Evolutionary conservation across 2,888 invertebrate genomes (phyloP), one percentile per base, ranked within the genome.

Genomic region (Pachliopta kotzebuea): DNA sequence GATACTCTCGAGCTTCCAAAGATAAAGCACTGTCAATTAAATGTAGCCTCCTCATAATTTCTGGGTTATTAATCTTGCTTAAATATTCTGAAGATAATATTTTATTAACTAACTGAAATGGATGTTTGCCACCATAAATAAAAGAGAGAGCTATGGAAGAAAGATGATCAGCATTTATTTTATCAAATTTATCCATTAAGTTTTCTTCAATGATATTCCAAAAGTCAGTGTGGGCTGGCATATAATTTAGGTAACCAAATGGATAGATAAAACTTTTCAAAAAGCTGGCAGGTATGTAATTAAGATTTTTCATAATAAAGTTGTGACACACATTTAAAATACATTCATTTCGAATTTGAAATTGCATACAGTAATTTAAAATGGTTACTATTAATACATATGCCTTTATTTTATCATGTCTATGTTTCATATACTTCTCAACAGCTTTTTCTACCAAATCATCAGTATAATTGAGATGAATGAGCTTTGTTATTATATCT

Each of bases 11-110:
- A 74, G 93, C 93, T 75, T 95, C 95, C 55, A 95, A 76, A 17
- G 93, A 92, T 83, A 95, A 88, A 7, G 94, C 92, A 37, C 93
- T 92, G 71, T 95, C 95, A 64, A 95, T 88, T 49, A 95, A 78
- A 76, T 93, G 91, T 52, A 95, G 81, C 74, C 93, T 93, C 64
- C 92, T 89, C 62, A 92, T 72, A 9, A 80, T 75, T 23, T 82
- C 84, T 17, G 85, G 77, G 71, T 90, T 84, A 67, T 78, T 91
- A 45, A 95, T 78, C 73, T 92, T 91, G n/a, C 92, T 86, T 65
- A 95, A 78, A 75, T 95, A 94, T 68, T 93, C 92, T 17, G 93
- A 86, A 69, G 92, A 93, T 71, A 95, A 94, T 62, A 95, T 83
- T 74, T 89, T 92, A 29, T 90, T 86, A 0, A 93, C 88, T 72